These are phyloP conservation scores for Frankliniella intonsa DNA, from an alignment of 2,888 invertebrate genomes.

Conservation along the genomic window DNA sequence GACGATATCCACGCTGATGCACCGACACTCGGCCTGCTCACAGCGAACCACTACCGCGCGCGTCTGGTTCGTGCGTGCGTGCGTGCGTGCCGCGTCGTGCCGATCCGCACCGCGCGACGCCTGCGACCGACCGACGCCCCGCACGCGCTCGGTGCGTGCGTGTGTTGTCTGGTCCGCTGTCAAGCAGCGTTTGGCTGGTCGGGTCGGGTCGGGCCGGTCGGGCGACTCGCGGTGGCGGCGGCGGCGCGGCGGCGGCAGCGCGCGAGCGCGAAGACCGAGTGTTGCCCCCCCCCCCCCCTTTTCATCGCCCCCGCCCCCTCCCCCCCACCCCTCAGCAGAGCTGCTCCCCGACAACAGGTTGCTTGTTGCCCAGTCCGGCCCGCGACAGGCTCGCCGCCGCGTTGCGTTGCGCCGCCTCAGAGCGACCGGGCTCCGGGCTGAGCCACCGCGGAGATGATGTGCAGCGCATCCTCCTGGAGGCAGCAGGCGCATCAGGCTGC, in stretches of 20 bases:
- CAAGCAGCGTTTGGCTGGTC: not conserved
- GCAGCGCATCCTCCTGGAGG: too few relatives aligned
- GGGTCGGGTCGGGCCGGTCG: not conserved
- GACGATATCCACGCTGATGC: not conserved
- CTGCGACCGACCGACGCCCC: not conserved
- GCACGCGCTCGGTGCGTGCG: not conserved
- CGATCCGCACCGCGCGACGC: not conserved
- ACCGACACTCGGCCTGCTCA: not conserved
- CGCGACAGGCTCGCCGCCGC: too few relatives aligned
- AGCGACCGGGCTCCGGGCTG: too few relatives aligned
- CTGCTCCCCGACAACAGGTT: constrained; percentile 13
- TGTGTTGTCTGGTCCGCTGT: not conserved
- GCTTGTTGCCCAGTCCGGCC: not conserved
- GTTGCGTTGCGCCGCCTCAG: too few relatives aligned
- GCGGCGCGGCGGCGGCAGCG: not conserved
- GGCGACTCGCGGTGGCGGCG: not conserved
- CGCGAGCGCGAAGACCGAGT: not conserved
- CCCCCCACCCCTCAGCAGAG: not conserved
- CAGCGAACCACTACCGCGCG: not conserved
- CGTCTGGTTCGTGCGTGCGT: not conserved
- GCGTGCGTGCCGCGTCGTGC: not conserved
- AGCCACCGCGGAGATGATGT: too few relatives aligned
- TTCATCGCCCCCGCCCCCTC: not conserved
- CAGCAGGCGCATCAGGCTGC: too few relatives aligned
- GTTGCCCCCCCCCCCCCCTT: not conserved